A percentile compares a stretch with the other conserved stretches of the same genome.
phyloP scores from a whole-genome alignment of 2,797 vertebrate species.

The Hipposideros larvatus region DNA sequence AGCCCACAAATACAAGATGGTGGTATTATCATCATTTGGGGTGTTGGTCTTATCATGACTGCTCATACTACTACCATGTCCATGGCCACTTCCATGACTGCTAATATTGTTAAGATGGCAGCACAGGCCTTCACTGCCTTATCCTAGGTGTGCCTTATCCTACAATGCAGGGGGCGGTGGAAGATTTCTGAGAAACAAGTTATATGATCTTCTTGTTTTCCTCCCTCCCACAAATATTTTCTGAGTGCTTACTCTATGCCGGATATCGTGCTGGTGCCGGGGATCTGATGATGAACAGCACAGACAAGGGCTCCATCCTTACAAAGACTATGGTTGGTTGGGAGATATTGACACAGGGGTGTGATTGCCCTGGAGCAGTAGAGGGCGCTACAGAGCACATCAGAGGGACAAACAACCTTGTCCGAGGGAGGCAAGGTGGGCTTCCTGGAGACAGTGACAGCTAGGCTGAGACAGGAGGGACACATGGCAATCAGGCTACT shows the following conservation, averaged over 20 bases:
- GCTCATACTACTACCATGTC: too few relatives aligned
- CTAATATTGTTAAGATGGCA: fast-evolving
- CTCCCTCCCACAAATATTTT: background rate
- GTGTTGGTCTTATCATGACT: fast-evolving
- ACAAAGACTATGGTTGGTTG: too few relatives aligned
- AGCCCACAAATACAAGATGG: background rate
- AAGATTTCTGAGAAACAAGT: background rate
- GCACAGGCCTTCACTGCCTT: too few relatives aligned
- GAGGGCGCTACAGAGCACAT: background rate
- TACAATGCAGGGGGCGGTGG: background rate
- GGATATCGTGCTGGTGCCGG: background rate
- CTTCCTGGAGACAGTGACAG: background rate
- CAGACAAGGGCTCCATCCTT: background rate
- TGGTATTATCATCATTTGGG: background rate
- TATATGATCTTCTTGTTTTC: background rate
- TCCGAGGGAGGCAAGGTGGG: background rate
- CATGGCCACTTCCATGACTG: background rate
- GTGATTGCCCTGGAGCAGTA: background rate
- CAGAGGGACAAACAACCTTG: background rate
- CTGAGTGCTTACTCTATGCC: background rate
- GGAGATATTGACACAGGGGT: background rate
- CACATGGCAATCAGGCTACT: too few relatives aligned
- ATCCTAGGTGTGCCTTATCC: background rate
- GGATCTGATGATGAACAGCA: background rate
- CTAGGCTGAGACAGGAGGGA: background rate